Evolutionary conservation across 2,888 invertebrate species (phyloP).

Genomic region (Mycalesis mineus): DNA sequence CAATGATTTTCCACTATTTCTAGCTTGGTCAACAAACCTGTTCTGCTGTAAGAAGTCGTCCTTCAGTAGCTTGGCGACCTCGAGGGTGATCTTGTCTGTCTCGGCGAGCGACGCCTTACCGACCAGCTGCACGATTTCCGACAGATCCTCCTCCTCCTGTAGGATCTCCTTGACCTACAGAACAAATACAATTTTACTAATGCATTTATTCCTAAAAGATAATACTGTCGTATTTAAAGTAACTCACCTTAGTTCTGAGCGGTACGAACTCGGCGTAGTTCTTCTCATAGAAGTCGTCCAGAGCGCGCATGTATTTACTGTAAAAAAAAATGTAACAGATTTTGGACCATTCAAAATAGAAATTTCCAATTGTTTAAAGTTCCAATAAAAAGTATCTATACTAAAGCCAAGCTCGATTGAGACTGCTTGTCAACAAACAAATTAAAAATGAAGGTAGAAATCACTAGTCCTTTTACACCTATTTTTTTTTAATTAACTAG

Average conservation of each 20-base stretch:
- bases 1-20: no score
- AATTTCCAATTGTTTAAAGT: no score
- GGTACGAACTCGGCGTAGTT: conserved; percentile 98
- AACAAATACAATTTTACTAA: background rate
- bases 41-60: conserved; percentile 99
- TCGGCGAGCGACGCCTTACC: conserved; percentile 99
- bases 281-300: conserved; percentile 99
- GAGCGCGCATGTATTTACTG: conserved; percentile 98
- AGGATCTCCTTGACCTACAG: conserved; percentile 89
- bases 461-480: no score
- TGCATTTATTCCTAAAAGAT: background rate
- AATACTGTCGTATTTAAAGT: background rate
- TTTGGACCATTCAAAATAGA: no score
- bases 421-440: no score
- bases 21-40: conserved; percentile 79
- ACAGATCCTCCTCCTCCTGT: conserved; percentile 99
- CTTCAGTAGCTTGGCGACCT: conserved; percentile 98
- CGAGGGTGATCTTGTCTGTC: conserved; percentile 99
- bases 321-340: conserved; percentile 35
- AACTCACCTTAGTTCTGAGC: conserved; percentile 91
- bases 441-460: no score
- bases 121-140: conserved; percentile 99
- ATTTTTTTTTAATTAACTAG: no score
- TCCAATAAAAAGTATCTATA: no score
- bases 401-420: no score